Percentiles rank a stretch among this genome's conserved stretches.
Conservation (phyloP, 2,888 invertebrate species). For the Nephrocerus scutellatus region DNA sequence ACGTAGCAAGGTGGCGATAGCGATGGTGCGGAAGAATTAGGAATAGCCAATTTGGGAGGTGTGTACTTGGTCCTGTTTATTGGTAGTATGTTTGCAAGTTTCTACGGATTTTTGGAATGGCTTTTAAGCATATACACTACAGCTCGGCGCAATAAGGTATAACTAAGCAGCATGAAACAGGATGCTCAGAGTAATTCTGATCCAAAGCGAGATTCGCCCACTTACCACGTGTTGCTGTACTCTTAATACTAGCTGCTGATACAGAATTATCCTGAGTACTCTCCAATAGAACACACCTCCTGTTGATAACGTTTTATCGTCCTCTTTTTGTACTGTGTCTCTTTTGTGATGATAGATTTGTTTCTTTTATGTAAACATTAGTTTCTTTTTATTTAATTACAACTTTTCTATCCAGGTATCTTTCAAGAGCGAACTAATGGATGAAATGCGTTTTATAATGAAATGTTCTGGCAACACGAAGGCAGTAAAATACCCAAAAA, state of each 20-base stretch:
- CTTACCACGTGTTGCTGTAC: background rate
- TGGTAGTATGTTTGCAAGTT: conserved; percentile 46
- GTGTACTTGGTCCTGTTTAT: conserved; percentile 56
- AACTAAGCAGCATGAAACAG: background rate
- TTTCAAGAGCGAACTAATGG: conserved; percentile 61
- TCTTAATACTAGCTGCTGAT: background rate
- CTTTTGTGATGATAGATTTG: no score
- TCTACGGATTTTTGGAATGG: conserved; percentile 42
- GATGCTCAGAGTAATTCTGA: background rate
- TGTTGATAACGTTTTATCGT: background rate
- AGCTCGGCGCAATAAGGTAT: conserved; percentile 40
- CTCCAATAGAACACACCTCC: background rate
- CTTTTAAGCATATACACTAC: conserved; percentile 35
- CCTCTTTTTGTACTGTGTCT: no score
- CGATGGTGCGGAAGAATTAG: conserved; percentile 50
- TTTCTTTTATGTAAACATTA: background rate
- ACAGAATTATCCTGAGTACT: background rate
- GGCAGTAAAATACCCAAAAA: conserved; percentile 54
- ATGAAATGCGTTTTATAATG: conserved; percentile 66
- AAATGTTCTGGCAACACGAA: conserved; percentile 66
- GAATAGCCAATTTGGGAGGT: conserved; percentile 60
- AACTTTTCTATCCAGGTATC: conserved; percentile 50
- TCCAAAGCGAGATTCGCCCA: background rate
- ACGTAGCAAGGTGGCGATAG: conserved; percentile 30
- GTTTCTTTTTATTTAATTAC: background rate